These are phyloP conservation scores for Siniperca obscura DNA, from an alignment of 2,797 vertebrate genomes.

Conservation along the genomic window DNA sequence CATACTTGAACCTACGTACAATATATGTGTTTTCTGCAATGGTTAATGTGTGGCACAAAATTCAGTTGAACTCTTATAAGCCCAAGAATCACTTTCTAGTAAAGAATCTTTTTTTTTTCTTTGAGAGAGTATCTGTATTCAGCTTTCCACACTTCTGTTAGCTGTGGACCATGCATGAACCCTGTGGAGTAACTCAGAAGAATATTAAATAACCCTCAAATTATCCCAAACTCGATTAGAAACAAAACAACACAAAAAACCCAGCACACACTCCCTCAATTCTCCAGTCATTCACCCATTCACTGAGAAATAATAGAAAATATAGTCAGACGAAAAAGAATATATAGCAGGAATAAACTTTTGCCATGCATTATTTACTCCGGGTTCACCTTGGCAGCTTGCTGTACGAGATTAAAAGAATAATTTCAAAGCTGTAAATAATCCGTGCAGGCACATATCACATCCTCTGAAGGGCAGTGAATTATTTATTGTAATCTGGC, in stretches of 20 bases:
- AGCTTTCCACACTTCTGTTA: conserved; percentile 32
- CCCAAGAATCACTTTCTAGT: neutral
- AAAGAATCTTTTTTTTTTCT: neutral
- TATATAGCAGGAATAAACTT: conserved; percentile 72
- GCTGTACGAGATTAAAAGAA: conserved; percentile 82
- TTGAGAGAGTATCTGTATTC: conserved; percentile 40
- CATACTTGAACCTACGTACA: neutral
- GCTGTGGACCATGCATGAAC: conserved; percentile 43
- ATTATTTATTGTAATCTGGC: conserved; percentile 89
- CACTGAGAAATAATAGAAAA: conserved; percentile 53
- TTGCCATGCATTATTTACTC: conserved; percentile 78
- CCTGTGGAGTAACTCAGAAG: conserved; percentile 20
- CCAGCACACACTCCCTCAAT: conserved; percentile 13
- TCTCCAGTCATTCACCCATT: conserved; percentile 40
- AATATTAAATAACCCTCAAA: conserved; percentile 60
- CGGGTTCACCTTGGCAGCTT: conserved; percentile 81
- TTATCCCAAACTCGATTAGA: conserved; percentile 57
- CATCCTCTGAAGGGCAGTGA: conserved; percentile 85
- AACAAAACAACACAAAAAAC: conserved; percentile 46
- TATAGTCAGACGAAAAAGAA: conserved; percentile 57
- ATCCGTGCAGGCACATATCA: conserved; percentile 83
- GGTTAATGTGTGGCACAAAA: conserved; percentile 7
- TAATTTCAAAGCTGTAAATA: conserved; percentile 86
- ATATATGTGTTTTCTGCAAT: conserved; percentile 1
- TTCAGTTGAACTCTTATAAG: conserved; percentile 3